Percentiles rank a stretch among this genome's conserved stretches.
These are phyloP conservation scores for Eubucco bourcierii DNA, from an alignment of 2,113 vertebrate genomes.

Conservation along the genomic window DNA sequence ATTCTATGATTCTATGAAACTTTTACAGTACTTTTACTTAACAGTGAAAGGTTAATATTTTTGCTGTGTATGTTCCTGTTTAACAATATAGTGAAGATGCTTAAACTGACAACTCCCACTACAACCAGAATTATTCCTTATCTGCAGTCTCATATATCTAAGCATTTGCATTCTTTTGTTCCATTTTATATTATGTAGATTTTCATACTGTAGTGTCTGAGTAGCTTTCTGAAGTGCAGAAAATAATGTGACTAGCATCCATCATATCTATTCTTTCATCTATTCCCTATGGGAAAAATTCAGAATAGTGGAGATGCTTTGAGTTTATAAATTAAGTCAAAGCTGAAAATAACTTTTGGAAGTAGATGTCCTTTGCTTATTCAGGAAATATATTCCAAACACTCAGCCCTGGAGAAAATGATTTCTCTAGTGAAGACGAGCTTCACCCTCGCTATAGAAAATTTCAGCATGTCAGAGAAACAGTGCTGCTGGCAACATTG, in stretches of 20 bases:
- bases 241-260: neutral
- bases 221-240: neutral
- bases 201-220: neutral
- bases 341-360: conserved; percentile 31
- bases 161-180: neutral
- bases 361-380: neutral
- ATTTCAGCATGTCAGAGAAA: conserved; percentile 9
- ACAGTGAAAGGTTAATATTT: neutral
- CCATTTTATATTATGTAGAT: neutral
- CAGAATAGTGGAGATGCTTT: neutral
- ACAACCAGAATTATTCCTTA: neutral
- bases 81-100: neutral
- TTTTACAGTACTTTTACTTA: neutral
- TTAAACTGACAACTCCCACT: neutral
- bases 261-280: neutral
- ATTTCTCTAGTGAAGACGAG: neutral
- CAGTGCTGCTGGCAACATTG: neutral
- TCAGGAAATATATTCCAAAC: conserved; percentile 1
- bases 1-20: neutral
- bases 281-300: neutral
- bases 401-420: conserved; percentile 1
- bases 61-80: neutral
- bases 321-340: conserved; percentile 6
- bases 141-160: neutral
- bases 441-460: neutral